Percentiles rank a stretch among this genome's conserved stretches.
These are phyloP conservation scores for Sebastes kiyomatsui DNA, from an alignment of 2,797 vertebrate genomes.

Conservation along the genomic window DNA sequence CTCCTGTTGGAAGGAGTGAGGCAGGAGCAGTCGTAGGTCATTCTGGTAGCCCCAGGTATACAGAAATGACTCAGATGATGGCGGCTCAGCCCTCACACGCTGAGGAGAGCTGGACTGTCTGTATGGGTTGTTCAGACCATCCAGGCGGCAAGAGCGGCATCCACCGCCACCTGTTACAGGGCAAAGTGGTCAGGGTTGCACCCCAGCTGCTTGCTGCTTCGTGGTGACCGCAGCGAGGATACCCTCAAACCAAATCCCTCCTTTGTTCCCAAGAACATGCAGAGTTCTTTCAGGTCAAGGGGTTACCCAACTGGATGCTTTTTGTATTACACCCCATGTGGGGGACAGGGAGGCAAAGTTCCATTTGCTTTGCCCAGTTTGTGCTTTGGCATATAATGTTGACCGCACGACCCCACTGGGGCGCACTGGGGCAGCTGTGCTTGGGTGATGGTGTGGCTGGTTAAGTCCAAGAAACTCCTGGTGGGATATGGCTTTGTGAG, in stretches of 20 bases:
- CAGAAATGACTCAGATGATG: no score
- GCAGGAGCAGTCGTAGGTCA: neutral
- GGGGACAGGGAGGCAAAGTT: no score
- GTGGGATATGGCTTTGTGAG: neutral
- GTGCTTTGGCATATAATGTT: no score
- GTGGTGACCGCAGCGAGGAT: no score
- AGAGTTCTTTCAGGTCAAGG: no score
- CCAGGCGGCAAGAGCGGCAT: neutral
- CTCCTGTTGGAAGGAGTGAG: neutral
- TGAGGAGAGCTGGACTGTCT: neutral
- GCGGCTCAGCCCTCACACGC: neutral
- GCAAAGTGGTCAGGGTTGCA: neutral
- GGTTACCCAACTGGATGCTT: no score
- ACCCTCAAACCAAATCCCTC: no score
- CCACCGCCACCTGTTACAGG: neutral
- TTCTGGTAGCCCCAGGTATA: neutral
- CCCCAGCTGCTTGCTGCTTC: no score
- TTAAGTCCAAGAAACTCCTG: neutral
- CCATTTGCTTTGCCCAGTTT: no score
- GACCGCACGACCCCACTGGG: neutral
- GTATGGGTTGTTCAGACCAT: neutral
- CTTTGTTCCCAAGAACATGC: no score
- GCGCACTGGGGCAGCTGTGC: neutral
- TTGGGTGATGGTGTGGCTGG: neutral
- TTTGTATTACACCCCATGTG: no score